Evolutionary conservation across 2,888 invertebrate species (phyloP), one percentile per base, ranked within the genome.

Genomic region (Pseudanteris insignis): DNA sequence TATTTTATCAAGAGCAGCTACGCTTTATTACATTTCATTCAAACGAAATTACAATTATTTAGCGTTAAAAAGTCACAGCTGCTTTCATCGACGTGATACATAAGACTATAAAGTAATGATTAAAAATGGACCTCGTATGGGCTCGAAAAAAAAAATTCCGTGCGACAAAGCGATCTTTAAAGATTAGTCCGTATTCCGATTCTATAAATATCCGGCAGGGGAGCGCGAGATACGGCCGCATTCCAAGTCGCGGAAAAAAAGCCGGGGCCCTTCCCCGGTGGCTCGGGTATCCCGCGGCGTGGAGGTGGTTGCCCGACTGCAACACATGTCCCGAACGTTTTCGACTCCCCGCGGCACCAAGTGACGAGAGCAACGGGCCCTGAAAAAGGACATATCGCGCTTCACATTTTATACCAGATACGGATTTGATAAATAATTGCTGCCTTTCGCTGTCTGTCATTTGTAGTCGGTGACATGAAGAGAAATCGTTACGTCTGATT

Each of bases 301-400:
- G 41, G 53, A 65, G 63, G 67, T 66, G 69, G 65, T 66, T 64
- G 67, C 36, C 51, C 36, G 55, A 47, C 64, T 64, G 63, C 61
- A 62, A 75, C 73, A 75, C 75, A 68, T 76, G 76, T 75, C 69
- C 59, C 55, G 61, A 73, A 71, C 69, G 66, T 70, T 69, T 44
- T 44, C 28, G 53, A 60, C 51, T 32, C 59, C 59, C 63, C 25
- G 54, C 48, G 36, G 58, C 50, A 50, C 37, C 37, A 40, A 58
- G 63, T 55, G 40, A 59, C 58, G 59, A 46, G 46, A n/a, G n/a
- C 41, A 53, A 34, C 47, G 32, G 43, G 21, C 11, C 30, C 15
- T 10, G 24, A 32, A 48, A 48, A 47, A 37, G 30, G 1, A 18
- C 33, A 10, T 10, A 15, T 12, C 25, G 18, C 46, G 24, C 26